phyloP scores from a whole-genome alignment of 2,888 invertebrate genomes.

The Piscicola geometra region DNA sequence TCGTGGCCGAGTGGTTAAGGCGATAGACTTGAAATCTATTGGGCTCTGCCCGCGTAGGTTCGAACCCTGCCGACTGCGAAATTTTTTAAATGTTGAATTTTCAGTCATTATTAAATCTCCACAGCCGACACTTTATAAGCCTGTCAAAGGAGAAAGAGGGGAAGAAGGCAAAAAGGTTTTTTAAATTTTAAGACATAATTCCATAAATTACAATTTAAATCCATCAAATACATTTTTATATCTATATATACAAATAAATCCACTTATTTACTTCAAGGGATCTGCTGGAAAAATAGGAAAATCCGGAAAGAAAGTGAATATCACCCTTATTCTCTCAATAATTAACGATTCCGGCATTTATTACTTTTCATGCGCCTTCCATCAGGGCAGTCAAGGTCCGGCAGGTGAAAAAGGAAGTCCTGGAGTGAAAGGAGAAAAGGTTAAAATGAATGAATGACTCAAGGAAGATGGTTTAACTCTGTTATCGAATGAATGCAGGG shows the following conservation, averaged over 20 bases:
- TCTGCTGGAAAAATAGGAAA: background rate
- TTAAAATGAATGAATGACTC: background rate
- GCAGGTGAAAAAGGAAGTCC: background rate
- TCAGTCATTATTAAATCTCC: no score
- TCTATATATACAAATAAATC: no score
- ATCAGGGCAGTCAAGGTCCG: background rate
- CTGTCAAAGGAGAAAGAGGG: background rate
- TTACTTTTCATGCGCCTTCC: background rate
- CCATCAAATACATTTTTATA: no score
- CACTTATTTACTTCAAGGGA: background rate
- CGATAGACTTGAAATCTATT: constrained; percentile 18
- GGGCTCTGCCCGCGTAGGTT: constrained; percentile 19
- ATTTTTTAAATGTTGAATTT: no score
- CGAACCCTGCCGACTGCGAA: constrained; percentile 19
- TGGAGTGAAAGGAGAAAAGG: background rate
- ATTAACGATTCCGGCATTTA: background rate
- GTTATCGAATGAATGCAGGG: no score
- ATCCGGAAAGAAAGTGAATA: background rate
- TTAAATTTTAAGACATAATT: no score
- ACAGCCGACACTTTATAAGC: background rate
- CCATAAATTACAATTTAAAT: no score
- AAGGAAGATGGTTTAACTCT: background rate
- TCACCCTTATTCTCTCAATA: background rate
- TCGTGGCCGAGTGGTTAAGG: constrained; percentile 19
- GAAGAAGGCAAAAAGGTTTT: background rate